Evolutionary conservation across 2,113 vertebrate genomes (phyloP).

Genomic region (Chaetops frenatus): DNA sequence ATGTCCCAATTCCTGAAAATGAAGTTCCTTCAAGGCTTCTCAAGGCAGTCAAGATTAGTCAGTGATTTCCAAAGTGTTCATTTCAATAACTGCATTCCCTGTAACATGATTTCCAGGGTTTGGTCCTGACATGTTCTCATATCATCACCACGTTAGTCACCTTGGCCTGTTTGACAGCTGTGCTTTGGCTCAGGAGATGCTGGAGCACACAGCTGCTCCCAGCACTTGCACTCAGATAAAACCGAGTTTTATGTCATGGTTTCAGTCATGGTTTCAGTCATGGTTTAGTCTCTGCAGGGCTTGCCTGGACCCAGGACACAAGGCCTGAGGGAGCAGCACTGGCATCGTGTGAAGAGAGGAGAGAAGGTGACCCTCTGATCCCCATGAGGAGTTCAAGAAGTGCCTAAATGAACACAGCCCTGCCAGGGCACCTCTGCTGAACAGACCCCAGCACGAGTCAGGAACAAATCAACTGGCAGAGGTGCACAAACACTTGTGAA

Average conservation of each 20-base stretch:
- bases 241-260: background rate
- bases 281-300: background rate
- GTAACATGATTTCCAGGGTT: background rate
- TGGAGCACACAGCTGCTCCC: background rate
- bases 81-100: background rate
- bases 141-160: background rate
- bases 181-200: background rate
- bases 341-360: accelerated
- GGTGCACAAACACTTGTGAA: background rate
- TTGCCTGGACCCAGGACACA: background rate
- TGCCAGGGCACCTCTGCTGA: background rate
- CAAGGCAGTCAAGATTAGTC: background rate
- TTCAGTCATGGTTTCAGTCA: too few species aligned
- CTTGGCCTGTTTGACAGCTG: background rate
- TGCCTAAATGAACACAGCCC: background rate
- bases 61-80: background rate
- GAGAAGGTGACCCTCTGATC: background rate
- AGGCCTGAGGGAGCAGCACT: background rate
- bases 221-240: background rate
- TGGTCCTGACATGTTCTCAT: background rate
- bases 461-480: background rate
- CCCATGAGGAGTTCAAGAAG: background rate
- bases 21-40: background rate
- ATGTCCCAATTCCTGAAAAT: background rate
- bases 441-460: background rate